phyloP scores from a whole-genome alignment of 2,113 vertebrate species.

The Passer domesticus region DNA sequence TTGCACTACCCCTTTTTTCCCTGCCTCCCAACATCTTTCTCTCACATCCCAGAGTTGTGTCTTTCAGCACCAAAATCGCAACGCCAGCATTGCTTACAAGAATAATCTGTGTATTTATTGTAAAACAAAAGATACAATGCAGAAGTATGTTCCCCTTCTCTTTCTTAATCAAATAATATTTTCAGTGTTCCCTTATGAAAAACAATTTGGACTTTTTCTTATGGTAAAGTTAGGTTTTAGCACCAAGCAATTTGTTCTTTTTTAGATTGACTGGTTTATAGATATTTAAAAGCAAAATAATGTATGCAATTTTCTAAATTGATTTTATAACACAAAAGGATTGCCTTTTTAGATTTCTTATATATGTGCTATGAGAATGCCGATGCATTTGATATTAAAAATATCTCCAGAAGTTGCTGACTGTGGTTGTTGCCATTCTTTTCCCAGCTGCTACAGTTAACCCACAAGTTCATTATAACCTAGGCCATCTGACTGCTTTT shows the following conservation, averaged over 20 bases:
- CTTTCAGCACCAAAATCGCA: neutral
- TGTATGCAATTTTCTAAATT: constrained; percentile 21
- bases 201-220: neutral
- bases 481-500: neutral
- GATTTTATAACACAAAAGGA: constrained; percentile 45
- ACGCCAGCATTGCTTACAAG: neutral
- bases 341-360: constrained; percentile 56
- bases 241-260: neutral
- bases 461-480: neutral
- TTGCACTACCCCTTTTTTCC: neutral
- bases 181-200: neutral
- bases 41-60: neutral
- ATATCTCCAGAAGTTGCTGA: constrained; percentile 40
- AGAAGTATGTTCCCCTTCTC: neutral
- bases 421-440: neutral
- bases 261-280: constrained; percentile 45
- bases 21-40: neutral
- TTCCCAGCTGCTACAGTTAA: neutral
- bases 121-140: neutral
- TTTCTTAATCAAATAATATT: neutral
- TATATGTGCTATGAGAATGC: constrained; percentile 37
- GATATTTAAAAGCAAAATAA: constrained; percentile 27
- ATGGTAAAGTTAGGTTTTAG: neutral
- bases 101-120: neutral
- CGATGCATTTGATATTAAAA: constrained; percentile 73